phyloP scores from a whole-genome alignment of 2,888 invertebrate species.

The Agrochola lychnidis region DNA sequence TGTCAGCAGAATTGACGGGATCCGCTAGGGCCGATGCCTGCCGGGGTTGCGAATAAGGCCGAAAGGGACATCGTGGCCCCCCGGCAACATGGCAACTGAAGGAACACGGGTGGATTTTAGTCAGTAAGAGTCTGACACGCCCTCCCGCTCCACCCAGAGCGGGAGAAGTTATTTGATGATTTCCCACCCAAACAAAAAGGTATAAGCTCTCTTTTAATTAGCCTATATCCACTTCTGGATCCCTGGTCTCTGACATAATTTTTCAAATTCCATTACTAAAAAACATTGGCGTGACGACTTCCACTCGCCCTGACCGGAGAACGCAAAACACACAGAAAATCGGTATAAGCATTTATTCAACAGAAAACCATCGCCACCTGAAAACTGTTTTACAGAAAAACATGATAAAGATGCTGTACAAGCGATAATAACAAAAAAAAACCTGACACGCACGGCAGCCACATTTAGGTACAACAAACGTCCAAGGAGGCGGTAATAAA shows the following conservation, averaged over 20 bases:
- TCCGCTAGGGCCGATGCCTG: too few species aligned
- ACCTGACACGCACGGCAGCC: background rate
- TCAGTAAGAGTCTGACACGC: too few species aligned
- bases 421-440: background rate
- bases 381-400: background rate
- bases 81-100: too few species aligned
- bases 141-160: too few species aligned
- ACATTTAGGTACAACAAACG: background rate
- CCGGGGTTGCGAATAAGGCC: too few species aligned
- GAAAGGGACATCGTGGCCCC: too few species aligned
- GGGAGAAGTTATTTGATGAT: too few species aligned
- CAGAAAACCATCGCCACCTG: background rate
- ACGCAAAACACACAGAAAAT: background rate
- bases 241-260: background rate
- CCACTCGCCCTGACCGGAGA: too few species aligned
- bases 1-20: too few species aligned
- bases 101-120: too few species aligned
- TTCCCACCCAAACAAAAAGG: too few species aligned
- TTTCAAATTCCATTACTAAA: background rate
- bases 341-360: background rate
- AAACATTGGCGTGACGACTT: background rate
- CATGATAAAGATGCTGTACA: too few species aligned
- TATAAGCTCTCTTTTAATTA: background rate
- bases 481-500: constrained; percentile 17
- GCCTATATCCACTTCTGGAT: background rate